Conservation (phyloP, 2,797 vertebrate species). For the Aphelocoma californica region DNA sequence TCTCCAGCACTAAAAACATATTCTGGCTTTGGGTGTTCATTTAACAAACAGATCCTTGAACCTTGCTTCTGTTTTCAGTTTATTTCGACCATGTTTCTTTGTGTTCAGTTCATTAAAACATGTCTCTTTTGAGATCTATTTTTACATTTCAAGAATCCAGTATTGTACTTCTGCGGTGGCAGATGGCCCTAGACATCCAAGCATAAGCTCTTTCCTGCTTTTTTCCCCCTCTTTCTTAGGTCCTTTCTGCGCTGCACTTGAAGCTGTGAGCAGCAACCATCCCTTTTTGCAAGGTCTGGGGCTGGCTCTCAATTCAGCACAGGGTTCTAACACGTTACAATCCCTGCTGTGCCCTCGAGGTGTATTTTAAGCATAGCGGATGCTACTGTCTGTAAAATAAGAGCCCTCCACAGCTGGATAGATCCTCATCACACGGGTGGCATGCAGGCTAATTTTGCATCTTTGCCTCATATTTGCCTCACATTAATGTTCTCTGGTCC, state of each 20-base stretch:
- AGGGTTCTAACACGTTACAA: background rate
- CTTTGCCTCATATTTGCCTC: background rate
- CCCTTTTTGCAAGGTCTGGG: background rate
- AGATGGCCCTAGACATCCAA: constrained; percentile 70
- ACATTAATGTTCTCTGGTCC: background rate
- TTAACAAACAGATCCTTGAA: constrained; percentile 76
- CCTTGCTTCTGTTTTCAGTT: constrained; percentile 75
- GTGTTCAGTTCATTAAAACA: constrained; percentile 73
- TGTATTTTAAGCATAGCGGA: background rate
- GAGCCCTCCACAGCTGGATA: background rate
- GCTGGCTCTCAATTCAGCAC: background rate
- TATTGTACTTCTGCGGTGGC: constrained; percentile 69
- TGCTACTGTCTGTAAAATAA: background rate
- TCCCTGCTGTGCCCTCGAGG: background rate
- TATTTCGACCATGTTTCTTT: constrained; percentile 71
- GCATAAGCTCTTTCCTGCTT: constrained; percentile 59
- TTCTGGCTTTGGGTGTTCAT: constrained; percentile 75
- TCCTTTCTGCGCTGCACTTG: background rate
- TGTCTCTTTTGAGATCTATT: constrained; percentile 73
- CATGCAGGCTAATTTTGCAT: background rate
- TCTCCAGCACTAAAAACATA: constrained; percentile 75
- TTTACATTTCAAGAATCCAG: constrained; percentile 73
- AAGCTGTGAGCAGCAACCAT: background rate
- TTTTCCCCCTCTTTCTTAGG: constrained; percentile 24
- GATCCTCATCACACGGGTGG: rapidly evolving